Evolutionary conservation across 1,140 invertebrate genomes (phyloP), one percentile per base, ranked within the genome.

Genomic region (Hyposmocoma kahamanoa): DNA sequence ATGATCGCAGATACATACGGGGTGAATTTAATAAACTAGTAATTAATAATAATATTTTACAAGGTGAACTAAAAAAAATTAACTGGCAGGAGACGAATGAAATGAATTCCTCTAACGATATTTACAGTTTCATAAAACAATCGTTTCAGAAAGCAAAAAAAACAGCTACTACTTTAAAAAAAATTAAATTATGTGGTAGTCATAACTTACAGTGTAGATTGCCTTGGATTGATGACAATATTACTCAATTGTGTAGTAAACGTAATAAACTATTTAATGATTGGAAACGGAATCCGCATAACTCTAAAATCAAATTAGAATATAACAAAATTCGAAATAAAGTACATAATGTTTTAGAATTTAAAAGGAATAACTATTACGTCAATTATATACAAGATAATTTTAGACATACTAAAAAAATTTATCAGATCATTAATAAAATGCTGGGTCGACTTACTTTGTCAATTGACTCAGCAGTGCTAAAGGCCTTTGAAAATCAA

Each of bases 21-120:
- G 26, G 6, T 59, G 59, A 28, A 11, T 6, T 56, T 52, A 18
- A 45, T 3, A 59, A 50, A 53, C 21, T 42, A 15, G 44, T n/a
- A 11, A 50, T 57, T 44, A 48, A 64, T 20, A 52, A 55, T 42
- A 20, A 62, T 38, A 59, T 47, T 22, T 21, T 67, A 9, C 38
- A 52, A 30, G 13, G 50, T 18, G 47, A 60, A 39, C 36, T 63
- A 34, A 52, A 56, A 34, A 53, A 52, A 18, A 24, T 56, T 20
- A 36, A 63, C 3, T 63, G 56, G 60, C 13, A 20, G 1, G 0
- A 43, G 39, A 51, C 61, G 22, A 47, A 47, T 2, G 18, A 50
- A 9, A 53, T 56, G 47, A 39, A 50, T 20, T 44, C 20, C 9
- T 50, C 59, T 5, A 10, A 20, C 20, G 22, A 53, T 1, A 57